Base-by-base conservation (phyloP, 2,113 vertebrate species). In the Hippocampus barbouri region DNA sequence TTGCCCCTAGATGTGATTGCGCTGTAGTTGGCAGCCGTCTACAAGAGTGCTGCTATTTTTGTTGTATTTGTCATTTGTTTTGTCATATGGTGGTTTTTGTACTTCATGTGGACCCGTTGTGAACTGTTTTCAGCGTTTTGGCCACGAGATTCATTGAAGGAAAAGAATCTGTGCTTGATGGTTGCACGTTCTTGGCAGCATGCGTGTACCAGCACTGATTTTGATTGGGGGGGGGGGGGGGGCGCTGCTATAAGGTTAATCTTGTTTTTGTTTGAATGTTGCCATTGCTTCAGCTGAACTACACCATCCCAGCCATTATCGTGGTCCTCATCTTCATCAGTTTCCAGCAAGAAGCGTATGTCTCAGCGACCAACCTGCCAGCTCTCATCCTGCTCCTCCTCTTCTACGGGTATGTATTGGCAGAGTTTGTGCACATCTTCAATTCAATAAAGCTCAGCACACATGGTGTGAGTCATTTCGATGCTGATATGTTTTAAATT, bases 281-380 rank as follows among this genome's bases (percentile, higher is more conserved):
- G 6, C 62, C 16, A 20, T 72, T 40, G 75, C 59, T 15, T 45
- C 84, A 94, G 93, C 38, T 93, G 71, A 94, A 94, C 88, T 94
- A 94, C 83, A 82, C 85, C 0, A 86, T 94, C 64, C 90, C 93
- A 0, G 93, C 93, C 65, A 82, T 83, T 27, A 86, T 94, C 83
- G 93, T 94, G 75, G 90, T 94, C 25, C 63, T 92, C 69, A 94
- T 94, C 80, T 94, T 94, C 84, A 85, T 94, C 30, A 3, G 89
- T 66, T 94, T 94, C 81, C 93, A 94, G 83, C 91, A 93, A 78
- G 77, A 93, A 83, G 84, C 92, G 0, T 94, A 94, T 6, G 92
- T 94, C 18, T 94, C 92, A 5, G 86, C 90, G 59, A 89, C 85
- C 59, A 94, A 94, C 85, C 86, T 94, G 30, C 93, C 93, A 0